Evolutionary conservation across 2,888 invertebrate species (phyloP), one percentile per base, ranked within the genome.

Genomic region (Troides oblongomaculatus): DNA sequence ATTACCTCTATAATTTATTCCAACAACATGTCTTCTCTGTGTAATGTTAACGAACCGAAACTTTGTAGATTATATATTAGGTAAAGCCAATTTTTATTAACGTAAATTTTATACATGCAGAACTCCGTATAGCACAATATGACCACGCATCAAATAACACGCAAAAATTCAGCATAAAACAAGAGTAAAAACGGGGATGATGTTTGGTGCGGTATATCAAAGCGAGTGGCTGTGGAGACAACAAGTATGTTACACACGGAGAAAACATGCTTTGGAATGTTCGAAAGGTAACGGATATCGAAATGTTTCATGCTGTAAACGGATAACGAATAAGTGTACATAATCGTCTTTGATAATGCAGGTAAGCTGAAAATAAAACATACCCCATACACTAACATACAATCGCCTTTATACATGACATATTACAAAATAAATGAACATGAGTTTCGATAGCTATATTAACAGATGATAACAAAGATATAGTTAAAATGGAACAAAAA

Each of bases 201-300:
- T 63, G n/a, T 53, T 59, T 63, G 62, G 84, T 83, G 75, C 73
- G 75, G 39, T 66, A 57, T 59, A 77, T 77, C 67, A 75, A 87
- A 88, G 86, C 87, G 80, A 87, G 84, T 84, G 82, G 82, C 83
- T 82, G 83, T 84, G 30, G 39, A 50, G 30, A 87, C 68, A 81
- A 81, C 81, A 82, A 75, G 78, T 78, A 73, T 75, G 62, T 72
- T 79, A 79, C 76, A 80, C 82, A 83, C 77, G 74, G 84, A 87
- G 87, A 87, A 88, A 86, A 89, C 89, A 90, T 90, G 90, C 91
- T 84, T 84, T 77, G 78, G 80, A 79, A 78, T 70, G 72, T 73
- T 72, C 62, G 64, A 74, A 75, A 79, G 76, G 71, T 72, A 53
- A 69, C 63, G 23, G 46, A 53, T 61, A 43, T 62, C 57, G 60